Percentiles rank a stretch among this genome's conserved stretches.
phyloP scores from a whole-genome alignment of 2,888 invertebrate species.

The Eupeodes latifasciatus region DNA sequence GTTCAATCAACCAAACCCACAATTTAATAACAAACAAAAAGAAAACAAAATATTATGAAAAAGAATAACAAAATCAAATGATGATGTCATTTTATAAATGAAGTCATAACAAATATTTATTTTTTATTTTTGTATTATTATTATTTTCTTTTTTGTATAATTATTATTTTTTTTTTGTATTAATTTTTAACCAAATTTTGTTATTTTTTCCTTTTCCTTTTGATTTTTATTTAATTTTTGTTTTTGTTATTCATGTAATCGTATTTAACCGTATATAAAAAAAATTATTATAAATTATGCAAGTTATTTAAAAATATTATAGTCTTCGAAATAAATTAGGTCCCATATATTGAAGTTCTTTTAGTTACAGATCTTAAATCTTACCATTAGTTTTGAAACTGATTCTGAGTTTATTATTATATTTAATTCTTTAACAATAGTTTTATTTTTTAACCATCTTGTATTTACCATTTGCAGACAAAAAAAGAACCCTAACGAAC shows the following conservation, averaged over 20 bases:
- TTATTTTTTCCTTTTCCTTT: slow-evolving; percentile 8
- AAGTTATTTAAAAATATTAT: slow-evolving; percentile 1
- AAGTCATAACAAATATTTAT: slow-evolving; percentile 1
- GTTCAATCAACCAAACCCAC: slow-evolving; percentile 24
- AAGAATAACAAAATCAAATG: slow-evolving; percentile 41
- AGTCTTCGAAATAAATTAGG: background rate
- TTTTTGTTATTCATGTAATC: slow-evolving; percentile 39
- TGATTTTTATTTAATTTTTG: slow-evolving; percentile 23
- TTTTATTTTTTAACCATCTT: too few species aligned
- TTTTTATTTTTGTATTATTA: slow-evolving; percentile 2
- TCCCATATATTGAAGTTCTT: background rate
- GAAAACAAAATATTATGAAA: background rate
- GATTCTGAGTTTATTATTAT: background rate
- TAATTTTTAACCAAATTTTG: slow-evolving; percentile 34
- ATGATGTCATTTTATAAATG: slow-evolving; percentile 52
- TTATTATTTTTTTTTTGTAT: background rate
- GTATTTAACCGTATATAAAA: slow-evolving; percentile 37
- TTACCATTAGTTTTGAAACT: background rate
- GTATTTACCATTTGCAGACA: too few species aligned
- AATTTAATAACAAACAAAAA: slow-evolving; percentile 15
- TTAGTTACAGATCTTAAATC: background rate
- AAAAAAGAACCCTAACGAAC: too few species aligned
- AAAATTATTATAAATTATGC: slow-evolving; percentile 28
- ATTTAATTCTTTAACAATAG: background rate
- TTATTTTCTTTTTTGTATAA: background rate